A percentile compares a stretch with the other conserved stretches of the same genome.
Conservation (phyloP, 1,140 invertebrate genomes). For the Apis cerana region DNA sequence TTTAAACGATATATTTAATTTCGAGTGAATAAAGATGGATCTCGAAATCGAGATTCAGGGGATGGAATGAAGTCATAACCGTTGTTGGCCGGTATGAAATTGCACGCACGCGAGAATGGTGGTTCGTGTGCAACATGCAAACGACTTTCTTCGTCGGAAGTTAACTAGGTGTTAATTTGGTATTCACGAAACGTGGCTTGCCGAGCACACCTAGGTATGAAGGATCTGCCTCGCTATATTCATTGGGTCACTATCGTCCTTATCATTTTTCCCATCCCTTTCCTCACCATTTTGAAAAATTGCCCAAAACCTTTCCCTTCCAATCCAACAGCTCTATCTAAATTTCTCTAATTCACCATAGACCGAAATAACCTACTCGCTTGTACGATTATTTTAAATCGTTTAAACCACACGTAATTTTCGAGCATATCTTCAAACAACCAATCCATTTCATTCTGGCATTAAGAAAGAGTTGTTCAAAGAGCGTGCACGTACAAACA, state of each 20-base stretch:
- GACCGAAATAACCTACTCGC: no score
- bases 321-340: background rate
- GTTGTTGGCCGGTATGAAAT: conserved; percentile 36
- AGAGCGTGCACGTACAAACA: no score
- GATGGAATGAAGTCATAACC: conserved; percentile 27
- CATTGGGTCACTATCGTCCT: conserved; percentile 37
- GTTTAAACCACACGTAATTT: no score
- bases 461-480: no score
- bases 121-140: conserved; percentile 49
- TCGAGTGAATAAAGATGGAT: background rate
- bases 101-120: conserved; percentile 38
- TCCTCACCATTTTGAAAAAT: background rate
- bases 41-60: background rate
- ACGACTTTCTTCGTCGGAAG: conserved; percentile 54
- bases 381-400: no score
- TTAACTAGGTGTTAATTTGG: conserved; percentile 63
- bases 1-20: background rate
- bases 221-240: conserved; percentile 15
- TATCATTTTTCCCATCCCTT: conserved; percentile 6
- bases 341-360: no score
- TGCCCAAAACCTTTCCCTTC: no score
- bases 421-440: no score
- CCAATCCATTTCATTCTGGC: no score
- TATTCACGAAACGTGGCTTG: conserved; percentile 58
- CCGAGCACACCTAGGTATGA: conserved; percentile 30